A percentile compares a stretch with the other conserved stretches of the same genome.
Conservation (phyloP, 2,888 invertebrate species). For the Leptarthrus brevirostris region DNA sequence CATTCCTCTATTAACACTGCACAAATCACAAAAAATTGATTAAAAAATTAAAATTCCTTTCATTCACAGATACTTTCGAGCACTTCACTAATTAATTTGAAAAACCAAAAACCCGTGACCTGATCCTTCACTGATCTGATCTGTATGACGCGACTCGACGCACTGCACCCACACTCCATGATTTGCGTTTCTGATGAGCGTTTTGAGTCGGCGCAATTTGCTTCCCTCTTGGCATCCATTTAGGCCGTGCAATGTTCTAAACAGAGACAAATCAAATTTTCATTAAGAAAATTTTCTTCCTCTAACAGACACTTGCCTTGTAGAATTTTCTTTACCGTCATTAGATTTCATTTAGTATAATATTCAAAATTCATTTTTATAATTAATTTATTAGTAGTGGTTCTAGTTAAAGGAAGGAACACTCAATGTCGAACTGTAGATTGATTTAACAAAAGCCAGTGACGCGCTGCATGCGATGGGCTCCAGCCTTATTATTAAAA, state of each 20-base stretch:
- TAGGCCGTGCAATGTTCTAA: not conserved
- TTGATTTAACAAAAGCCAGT: not conserved
- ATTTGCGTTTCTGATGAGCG: conserved; percentile 51
- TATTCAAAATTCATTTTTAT: not conserved
- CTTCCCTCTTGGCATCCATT: not conserved
- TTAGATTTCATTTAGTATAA: not conserved
- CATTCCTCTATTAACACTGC: not conserved
- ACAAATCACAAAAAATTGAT: not conserved
- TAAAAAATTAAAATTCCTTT: not conserved
- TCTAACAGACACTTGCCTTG: not conserved
- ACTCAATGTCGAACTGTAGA: not conserved
- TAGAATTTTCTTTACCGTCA: not conserved
- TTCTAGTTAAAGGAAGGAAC: too few species aligned
- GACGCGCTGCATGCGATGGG: not conserved
- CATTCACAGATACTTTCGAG: not conserved
- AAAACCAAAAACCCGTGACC: not conserved
- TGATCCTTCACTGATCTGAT: not conserved
- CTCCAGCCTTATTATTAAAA: not conserved
- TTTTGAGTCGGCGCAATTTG: not conserved
- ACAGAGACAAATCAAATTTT: not conserved
- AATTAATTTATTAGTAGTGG: too few species aligned
- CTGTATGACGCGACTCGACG: conserved; percentile 62
- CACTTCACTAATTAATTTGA: not conserved
- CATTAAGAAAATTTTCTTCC: not conserved
- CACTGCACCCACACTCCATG: conserved; percentile 68